Percentiles rank a stretch among this genome's conserved stretches.
Conservation (phyloP, 2,888 invertebrate species). For the Apamea epomidion region DNA sequence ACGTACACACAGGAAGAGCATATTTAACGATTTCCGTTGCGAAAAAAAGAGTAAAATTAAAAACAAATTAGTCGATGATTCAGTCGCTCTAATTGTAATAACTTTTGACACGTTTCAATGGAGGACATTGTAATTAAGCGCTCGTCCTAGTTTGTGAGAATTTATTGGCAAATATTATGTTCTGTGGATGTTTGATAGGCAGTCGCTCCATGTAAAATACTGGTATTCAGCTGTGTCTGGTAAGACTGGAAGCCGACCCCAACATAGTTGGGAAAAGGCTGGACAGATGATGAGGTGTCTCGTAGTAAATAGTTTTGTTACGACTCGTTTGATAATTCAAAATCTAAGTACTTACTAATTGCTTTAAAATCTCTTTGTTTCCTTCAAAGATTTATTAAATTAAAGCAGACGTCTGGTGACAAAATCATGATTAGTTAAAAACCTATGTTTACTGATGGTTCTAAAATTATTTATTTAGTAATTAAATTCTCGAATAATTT, state of each 20-base stretch:
- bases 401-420: neutral
- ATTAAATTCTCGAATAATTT: slow-evolving; percentile 27
- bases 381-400: neutral
- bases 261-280: neutral
- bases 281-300: neutral
- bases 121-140: slow-evolving; percentile 72
- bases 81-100: slow-evolving; percentile 66
- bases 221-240: neutral
- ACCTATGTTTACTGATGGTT: neutral
- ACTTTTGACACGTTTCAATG: slow-evolving; percentile 70
- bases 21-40: slow-evolving; percentile 77
- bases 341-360: neutral
- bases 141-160: slow-evolving; percentile 53
- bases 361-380: neutral
- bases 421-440: neutral
- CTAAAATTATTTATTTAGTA: neutral
- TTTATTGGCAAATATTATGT: slow-evolving; percentile 57
- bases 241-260: neutral
- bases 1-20: slow-evolving; percentile 71
- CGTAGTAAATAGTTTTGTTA: slow-evolving; percentile 25
- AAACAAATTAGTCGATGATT: slow-evolving; percentile 70
- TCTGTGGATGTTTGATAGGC: slow-evolving; percentile 13
- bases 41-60: slow-evolving; percentile 71
- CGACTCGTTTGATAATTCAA: neutral
- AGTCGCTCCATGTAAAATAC: neutral